These are phyloP conservation scores for Diaphora mendica DNA, from an alignment of 2,888 invertebrate genomes.

Conservation along the genomic window DNA sequence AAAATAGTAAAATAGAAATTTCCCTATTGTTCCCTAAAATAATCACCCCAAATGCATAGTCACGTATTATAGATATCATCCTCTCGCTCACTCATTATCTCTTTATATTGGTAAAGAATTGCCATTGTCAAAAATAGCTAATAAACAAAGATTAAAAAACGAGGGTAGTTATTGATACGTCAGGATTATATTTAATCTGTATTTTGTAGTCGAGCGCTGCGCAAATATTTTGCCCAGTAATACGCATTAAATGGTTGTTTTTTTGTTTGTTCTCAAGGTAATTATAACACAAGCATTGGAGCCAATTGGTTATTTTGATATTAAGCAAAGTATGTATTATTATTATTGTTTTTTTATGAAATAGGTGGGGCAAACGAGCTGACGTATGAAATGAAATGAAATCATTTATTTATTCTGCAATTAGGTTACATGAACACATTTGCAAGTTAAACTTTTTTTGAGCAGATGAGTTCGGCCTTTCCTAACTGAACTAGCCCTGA, in stretches of 20 bases:
- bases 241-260: constrained; percentile 25
- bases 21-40: constrained; percentile 41
- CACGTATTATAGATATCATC: constrained; percentile 62
- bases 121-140: constrained; percentile 44
- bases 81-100: constrained; percentile 59
- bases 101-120: constrained; percentile 60
- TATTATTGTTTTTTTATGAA: no score
- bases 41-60: constrained; percentile 61
- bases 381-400: no score
- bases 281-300: not conserved
- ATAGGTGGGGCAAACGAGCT: no score
- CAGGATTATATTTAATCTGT: constrained; percentile 59
- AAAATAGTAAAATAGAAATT: constrained; percentile 10
- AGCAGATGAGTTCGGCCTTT: no score
- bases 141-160: constrained; percentile 78
- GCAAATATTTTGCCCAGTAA: constrained; percentile 25
- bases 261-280: not conserved
- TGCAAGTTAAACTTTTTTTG: no score
- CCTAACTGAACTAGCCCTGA: no score
- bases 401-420: no score
- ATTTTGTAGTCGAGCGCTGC: constrained; percentile 49
- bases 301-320: not conserved
- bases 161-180: constrained; percentile 67
- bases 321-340: not conserved
- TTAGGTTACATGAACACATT: no score